Base-by-base conservation (phyloP, 2,888 invertebrate species). In the Agriopis aurantiaria region DNA sequence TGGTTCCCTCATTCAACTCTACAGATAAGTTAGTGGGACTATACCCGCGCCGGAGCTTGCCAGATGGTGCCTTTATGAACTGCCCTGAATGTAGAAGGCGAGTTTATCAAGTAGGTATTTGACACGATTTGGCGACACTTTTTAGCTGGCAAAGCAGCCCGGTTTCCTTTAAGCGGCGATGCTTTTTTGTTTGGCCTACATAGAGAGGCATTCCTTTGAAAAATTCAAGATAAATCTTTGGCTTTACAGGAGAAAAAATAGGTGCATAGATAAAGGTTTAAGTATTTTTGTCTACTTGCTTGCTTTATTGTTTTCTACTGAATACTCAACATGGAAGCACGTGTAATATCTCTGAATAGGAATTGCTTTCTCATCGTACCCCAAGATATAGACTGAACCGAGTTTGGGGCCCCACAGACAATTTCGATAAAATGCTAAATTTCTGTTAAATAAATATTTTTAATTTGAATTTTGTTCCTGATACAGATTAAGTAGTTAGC, bases 21-120 rank as follows among this genome's bases (percentile, higher is more conserved):
- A 40, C 3, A 55, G 55, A 12, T 55, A 52, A 33, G 23, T 33
- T 52, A 11, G 52, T 6, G 11, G 6, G 9, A 41, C 8, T 40
- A 5, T 23, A 62, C 62, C 57, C 57, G 40, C 51, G 66, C 58
- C 58, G 45, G n/a, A 56, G 60, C 51, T 59, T 62, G 66, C 66
- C 73, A 74, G 74, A 71, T 73, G 77, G 17, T 40, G 69, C 65
- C 57, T 74, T 75, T 75, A 74, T 75, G 73, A 69, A 75, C 75
- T 68, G 74, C 56, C 49, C 61, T 65, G 69, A 65, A 69, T 64
- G 65, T 65, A 63, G 68, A 68, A 74, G 66, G 68, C 62, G 60
- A 73, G 74, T 71, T 75, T 76, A 78, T 74, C 73, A 74, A 79
- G 77, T 67, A 61, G 72, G 74, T 72, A 69, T 74, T 76, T 74